Evolutionary conservation across 2,888 invertebrate genomes (phyloP).

Genomic region (Charanyca ferruginea): DNA sequence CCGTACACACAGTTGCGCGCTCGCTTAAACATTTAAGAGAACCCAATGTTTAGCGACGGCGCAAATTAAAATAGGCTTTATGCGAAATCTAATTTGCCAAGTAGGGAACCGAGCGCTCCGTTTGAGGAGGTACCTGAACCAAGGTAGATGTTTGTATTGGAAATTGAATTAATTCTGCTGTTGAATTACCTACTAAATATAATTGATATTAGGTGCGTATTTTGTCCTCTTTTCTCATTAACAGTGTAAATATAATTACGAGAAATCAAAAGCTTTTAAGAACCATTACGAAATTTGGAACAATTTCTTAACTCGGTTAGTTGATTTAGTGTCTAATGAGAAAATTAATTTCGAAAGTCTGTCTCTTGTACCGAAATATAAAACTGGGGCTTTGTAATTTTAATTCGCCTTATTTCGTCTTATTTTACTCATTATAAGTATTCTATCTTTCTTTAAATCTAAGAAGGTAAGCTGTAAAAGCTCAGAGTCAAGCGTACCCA

Average conservation of each 20-base stretch:
- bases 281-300: slow-evolving; percentile 51
- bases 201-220: slow-evolving; percentile 70
- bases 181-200: slow-evolving; percentile 77
- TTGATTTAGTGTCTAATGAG: slow-evolving; percentile 32
- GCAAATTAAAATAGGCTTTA: slow-evolving; percentile 91
- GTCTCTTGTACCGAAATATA: not conserved
- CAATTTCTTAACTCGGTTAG: slow-evolving; percentile 46
- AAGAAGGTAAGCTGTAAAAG: not conserved
- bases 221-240: slow-evolving; percentile 63
- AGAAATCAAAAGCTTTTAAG: slow-evolving; percentile 64
- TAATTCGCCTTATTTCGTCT: not conserved
- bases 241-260: slow-evolving; percentile 65
- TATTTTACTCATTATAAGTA: not conserved
- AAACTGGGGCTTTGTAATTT: not conserved
- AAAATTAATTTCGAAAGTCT: slow-evolving; percentile 7
- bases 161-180: slow-evolving; percentile 88
- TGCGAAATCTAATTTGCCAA: slow-evolving; percentile 90
- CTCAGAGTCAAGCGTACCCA: not conserved
- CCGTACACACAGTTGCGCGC: slow-evolving; percentile 82
- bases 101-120: slow-evolving; percentile 81
- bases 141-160: slow-evolving; percentile 86
- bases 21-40: slow-evolving; percentile 89
- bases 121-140: slow-evolving; percentile 79
- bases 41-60: slow-evolving; percentile 87
- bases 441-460: not conserved